phyloP scores from a whole-genome alignment of 2,113 vertebrate genomes.

The Coracopsis vasa region DNA sequence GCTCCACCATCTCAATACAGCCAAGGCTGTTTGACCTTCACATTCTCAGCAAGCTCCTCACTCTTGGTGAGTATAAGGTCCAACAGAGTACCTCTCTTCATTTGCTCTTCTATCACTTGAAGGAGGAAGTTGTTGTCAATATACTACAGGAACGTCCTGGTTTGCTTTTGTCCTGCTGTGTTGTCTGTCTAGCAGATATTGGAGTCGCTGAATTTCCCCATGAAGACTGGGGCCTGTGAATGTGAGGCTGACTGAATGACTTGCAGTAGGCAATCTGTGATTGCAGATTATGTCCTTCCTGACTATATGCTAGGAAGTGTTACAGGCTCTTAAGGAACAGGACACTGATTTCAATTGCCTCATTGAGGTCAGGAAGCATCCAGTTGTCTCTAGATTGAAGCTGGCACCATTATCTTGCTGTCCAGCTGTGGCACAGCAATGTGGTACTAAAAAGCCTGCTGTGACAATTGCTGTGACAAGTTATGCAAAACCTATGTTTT shows the following conservation, averaged over 20 bases:
- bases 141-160: not conserved
- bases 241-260: not conserved
- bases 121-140: not conserved
- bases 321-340: not conserved
- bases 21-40: not conserved
- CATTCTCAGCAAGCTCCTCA: not conserved
- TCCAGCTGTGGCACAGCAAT: not conserved
- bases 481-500: not conserved
- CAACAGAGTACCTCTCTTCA: not conserved
- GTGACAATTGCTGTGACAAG: not conserved
- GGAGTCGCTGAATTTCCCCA: fast-evolving
- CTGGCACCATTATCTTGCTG: not conserved
- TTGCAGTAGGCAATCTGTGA: not conserved
- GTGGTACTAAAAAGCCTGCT: not conserved
- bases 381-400: not conserved
- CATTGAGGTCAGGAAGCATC: not conserved
- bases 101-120: not conserved
- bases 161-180: not conserved
- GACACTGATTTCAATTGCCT: not conserved
- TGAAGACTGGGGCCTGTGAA: not conserved
- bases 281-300: not conserved
- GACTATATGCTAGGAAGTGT: not conserved
- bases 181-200: not conserved
- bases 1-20: not conserved
- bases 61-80: not conserved